Base-by-base conservation (phyloP, 1,140 invertebrate genomes). In the Lepidurus couesii region DNA sequence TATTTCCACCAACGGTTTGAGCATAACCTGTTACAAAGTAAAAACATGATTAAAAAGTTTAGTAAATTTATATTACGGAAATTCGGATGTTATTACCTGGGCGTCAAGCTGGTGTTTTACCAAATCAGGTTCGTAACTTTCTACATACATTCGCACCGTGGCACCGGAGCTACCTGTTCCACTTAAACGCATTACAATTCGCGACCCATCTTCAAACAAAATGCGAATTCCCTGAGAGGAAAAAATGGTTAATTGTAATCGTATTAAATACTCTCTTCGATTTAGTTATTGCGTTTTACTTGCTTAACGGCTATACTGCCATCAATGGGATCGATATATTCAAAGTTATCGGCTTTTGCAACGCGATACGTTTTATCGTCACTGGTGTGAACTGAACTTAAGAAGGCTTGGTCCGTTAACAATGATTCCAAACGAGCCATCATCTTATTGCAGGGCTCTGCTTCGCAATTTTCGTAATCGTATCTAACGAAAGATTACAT, bases 141-240 rank as follows among this genome's bases (percentile, higher is more conserved):
- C 97, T 80, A 97, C 91, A 84, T 99, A 99, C 34, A 99, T 83
- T 77, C 98, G 90, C 81, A 99, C 93, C 16, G 98, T 99, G 16
- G 97, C 97, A 7, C 98, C 97, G 78, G 92, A 93, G 85, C 95
- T 98, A 80, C 98, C 98, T 7, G 98, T 99, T 75, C 98, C 98
- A 84, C 96, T 98, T 73, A 99, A 88, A 75, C 98, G 90, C 85
- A 93, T 92, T 78, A 99, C 92, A 81, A 99, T 90, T 53, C 98
- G 89, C 1, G 96, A 97, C 44, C 95, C 95, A 86, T 98, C 96
- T 81, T 91, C 90, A 84, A 99, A 98, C 65, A 98, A 88, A 75
- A 99, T 91, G 81, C 97, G 89, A 42, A 99, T 88, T 80, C 98
- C 98, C 93, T 97, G 85, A 24, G 87, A 84, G 81, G 78, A 77